Conservation (phyloP, 2,797 vertebrate species). For the Macropus fuliginosus region DNA sequence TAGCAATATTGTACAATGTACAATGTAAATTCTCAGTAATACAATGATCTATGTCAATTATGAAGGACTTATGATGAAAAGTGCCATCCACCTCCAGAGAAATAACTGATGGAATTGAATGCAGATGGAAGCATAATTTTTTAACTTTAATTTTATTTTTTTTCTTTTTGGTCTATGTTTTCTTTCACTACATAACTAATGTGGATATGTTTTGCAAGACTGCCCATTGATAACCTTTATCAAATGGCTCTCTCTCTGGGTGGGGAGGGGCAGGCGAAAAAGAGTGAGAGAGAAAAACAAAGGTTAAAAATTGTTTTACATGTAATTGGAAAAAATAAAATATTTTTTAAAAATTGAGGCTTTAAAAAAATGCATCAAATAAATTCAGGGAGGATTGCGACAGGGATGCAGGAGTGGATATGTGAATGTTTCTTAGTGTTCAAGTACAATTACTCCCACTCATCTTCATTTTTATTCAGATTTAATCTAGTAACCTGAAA, state of each 20-base stretch:
- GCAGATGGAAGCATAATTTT: background rate
- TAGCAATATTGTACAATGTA: background rate
- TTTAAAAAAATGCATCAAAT: background rate
- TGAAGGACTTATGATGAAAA: background rate
- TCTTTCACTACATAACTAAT: background rate
- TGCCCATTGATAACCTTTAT: background rate
- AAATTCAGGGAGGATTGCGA: background rate
- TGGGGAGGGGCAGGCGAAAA: background rate
- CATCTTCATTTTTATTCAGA: background rate
- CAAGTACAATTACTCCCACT: background rate
- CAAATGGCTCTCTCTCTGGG: background rate
- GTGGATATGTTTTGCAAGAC: background rate
- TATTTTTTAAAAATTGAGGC: background rate
- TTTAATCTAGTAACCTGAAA: background rate
- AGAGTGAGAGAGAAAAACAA: background rate
- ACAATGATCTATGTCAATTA: background rate
- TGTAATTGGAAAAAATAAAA: background rate
- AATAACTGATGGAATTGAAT: background rate
- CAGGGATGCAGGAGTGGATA: background rate
- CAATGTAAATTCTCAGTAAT: background rate
- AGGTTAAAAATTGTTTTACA: background rate
- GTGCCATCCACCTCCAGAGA: background rate
- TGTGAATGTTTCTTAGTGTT: background rate
- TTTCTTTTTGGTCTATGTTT: background rate
- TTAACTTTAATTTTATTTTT: background rate